Percentiles rank a stretch among this genome's conserved stretches.
Evolutionary conservation across 2,113 vertebrate species (phyloP).

Genomic region (Perca fluviatilis): DNA sequence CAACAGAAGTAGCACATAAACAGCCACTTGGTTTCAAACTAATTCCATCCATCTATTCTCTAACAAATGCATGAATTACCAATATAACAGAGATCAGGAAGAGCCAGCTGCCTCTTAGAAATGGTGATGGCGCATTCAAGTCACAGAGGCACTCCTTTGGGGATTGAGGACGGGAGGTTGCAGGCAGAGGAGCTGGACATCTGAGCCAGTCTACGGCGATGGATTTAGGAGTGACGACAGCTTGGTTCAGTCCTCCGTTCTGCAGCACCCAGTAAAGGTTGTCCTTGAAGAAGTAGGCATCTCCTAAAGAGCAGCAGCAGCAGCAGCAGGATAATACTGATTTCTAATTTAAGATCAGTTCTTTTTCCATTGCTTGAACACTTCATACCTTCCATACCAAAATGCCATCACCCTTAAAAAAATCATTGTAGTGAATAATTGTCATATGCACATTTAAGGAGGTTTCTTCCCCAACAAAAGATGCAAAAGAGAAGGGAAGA

Average conservation of each 20-base stretch:
- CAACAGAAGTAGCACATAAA: not conserved
- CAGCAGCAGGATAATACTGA: not conserved
- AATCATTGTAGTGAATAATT: no score
- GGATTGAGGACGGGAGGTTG: not conserved
- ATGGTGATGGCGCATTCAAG: slow-evolving; percentile 30
- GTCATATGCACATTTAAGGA: no score
- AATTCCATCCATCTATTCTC: slow-evolving; percentile 16
- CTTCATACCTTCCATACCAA: not conserved
- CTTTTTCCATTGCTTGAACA: not conserved
- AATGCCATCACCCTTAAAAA: not conserved
- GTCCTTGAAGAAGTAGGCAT: slow-evolving; percentile 92
- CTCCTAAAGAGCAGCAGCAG: slow-evolving; percentile 67
- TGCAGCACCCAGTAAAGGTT: slow-evolving; percentile 87
- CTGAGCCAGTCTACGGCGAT: slow-evolving; percentile 85
- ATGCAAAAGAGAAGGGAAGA: no score
- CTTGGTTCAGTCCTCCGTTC: slow-evolving; percentile 83
- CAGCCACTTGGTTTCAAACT: not conserved
- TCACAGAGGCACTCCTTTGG: slow-evolving; percentile 65
- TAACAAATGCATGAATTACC: slow-evolving; percentile 1
- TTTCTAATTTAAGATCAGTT: not conserved
- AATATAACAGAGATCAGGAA: slow-evolving; percentile 45
- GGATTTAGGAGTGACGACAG: slow-evolving; percentile 75
- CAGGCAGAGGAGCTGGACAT: slow-evolving; percentile 74
- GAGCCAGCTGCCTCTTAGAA: slow-evolving; percentile 35
- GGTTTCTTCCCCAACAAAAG: no score